phyloP scores from a whole-genome alignment of 2,888 invertebrate species.

The Acleris sparsana region DNA sequence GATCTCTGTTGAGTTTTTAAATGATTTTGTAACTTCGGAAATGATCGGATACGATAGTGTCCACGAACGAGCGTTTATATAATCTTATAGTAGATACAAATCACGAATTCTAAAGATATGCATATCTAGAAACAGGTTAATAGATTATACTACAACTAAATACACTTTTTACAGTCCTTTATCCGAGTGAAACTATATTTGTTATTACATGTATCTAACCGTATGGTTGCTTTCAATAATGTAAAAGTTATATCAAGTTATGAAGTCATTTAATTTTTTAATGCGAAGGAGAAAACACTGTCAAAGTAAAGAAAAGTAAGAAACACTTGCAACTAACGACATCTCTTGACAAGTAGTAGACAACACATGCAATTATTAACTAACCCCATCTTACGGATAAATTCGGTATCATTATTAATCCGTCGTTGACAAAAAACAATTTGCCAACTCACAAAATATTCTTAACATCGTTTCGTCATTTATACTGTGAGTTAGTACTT shows the following conservation, averaged over 20 bases:
- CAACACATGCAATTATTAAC: too few species aligned
- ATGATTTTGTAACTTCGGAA: neutral
- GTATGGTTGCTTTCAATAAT: conserved; percentile 51
- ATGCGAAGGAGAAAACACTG: neutral
- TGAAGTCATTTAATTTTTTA: neutral
- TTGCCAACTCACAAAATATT: too few species aligned
- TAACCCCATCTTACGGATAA: too few species aligned
- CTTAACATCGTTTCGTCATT: too few species aligned
- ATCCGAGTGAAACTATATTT: conserved; percentile 74
- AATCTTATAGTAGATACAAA: conserved; percentile 44
- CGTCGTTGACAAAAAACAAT: too few species aligned
- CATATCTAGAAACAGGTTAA: conserved; percentile 80
- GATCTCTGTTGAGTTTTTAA: too few species aligned
- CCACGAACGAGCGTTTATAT: neutral
- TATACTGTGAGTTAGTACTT: too few species aligned
- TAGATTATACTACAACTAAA: conserved; percentile 80
- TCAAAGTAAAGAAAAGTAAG: too few species aligned
- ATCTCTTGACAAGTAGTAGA: too few species aligned
- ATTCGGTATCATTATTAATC: too few species aligned
- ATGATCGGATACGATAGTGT: neutral
- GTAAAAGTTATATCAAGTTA: conserved; percentile 41
- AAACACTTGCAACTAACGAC: too few species aligned
- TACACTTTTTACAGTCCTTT: conserved; percentile 81
- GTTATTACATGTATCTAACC: conserved; percentile 69
- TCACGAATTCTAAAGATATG: conserved; percentile 81